Conservation (phyloP, 1,140 invertebrate species). For the Papilio xuthus region DNA sequence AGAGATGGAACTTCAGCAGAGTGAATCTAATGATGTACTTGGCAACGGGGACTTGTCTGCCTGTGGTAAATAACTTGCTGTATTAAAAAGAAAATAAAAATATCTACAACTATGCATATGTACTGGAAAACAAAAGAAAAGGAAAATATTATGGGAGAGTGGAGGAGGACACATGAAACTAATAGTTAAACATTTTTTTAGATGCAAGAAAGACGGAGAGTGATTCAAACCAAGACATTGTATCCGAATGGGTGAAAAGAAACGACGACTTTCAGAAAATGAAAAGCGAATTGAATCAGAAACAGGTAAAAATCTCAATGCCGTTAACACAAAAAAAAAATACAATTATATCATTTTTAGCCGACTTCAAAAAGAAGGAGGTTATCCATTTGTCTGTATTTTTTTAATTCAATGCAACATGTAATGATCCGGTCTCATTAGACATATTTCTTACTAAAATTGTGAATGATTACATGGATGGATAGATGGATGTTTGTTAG, state of each 20-base stretch:
- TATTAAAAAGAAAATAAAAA: no score
- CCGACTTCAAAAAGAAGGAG: no score
- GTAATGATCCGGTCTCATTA: no score
- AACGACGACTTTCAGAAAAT: constrained; percentile 60
- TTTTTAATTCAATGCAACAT: no score
- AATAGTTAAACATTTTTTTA: background rate
- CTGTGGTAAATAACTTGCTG: constrained; percentile 22
- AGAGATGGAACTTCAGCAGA: constrained; percentile 55
- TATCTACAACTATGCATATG: no score
- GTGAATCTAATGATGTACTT: constrained; percentile 42
- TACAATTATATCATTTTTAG: no score
- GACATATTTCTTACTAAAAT: no score
- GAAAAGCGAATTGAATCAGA: constrained; percentile 61
- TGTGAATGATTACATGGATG: no score
- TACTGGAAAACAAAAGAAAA: background rate
- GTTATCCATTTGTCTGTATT: no score
- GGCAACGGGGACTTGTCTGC: constrained; percentile 32
- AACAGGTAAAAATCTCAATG: constrained; percentile 52
- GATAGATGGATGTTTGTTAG: no score
- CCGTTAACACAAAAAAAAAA: background rate
- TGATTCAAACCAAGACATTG: constrained; percentile 51
- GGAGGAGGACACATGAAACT: background rate
- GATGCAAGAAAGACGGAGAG: constrained; percentile 39
- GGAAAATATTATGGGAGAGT: background rate
- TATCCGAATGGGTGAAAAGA: constrained; percentile 63